Evolutionary conservation across 2,888 invertebrate species (phyloP), one percentile per base, ranked within the genome.

Genomic region (Nasonovia ribisnigri): DNA sequence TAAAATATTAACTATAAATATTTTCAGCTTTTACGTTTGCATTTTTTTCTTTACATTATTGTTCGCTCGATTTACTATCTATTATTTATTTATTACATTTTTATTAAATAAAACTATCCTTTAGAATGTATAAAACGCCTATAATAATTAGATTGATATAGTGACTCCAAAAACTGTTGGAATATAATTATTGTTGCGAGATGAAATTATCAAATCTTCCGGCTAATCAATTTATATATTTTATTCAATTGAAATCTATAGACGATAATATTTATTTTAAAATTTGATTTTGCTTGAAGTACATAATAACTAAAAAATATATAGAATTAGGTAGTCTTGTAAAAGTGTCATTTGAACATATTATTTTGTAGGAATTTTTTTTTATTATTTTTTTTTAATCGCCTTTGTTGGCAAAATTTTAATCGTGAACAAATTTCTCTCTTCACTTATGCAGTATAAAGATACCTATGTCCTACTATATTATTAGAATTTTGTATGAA

Each of bases 1-100:
- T 77, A 67, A 92, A 92, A 88, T 51, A 88, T 92, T 77, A 67
- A 51, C 51, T 77, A 51, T 92, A 92, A 36, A 67, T 87, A 92
- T 67, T 51, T 88, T 67, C 42, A 29, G 16, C 4, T 91, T 42
- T 91, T 54, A 29, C 10, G n/a, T 84, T 91, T n/a, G 16, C 42
- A 89, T 26, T 57, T 84, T 84, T 84, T 48, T 16, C 48, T 84
- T 48, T 29, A 20, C 26, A 24, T 42, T 42, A 6, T 13, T 42
- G 26, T 46, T 26, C n/a, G 29, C 36, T 51, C 51, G 51, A 29
- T 88, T 51, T n/a, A n/a, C n/a, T n/a, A n/a, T n/a, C n/a, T n/a
- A n/a, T n/a, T n/a, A n/a, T n/a, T n/a, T n/a, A n/a, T n/a, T n/a
- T n/a, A n/a, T n/a, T n/a, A n/a, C n/a, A n/a, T n/a, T n/a, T n/a